Conservation (phyloP, 2,888 invertebrate genomes). For the Tipula helvola region DNA sequence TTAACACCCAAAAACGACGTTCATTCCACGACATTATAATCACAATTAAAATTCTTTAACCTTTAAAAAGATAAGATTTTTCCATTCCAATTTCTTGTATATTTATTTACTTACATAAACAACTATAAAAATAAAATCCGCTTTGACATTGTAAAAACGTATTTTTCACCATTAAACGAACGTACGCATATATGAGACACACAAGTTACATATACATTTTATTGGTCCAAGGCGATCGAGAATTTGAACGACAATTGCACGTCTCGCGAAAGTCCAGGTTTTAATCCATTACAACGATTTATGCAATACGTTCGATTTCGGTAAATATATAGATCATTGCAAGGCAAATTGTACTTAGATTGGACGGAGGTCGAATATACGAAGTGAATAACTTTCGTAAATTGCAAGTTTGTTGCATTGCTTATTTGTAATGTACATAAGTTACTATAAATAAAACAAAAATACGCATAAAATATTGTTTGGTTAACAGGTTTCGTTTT, state of each 20-base stretch:
- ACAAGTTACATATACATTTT: neutral
- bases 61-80: neutral
- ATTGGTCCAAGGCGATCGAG: neutral
- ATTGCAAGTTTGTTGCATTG: neutral
- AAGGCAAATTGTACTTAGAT: neutral
- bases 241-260: neutral
- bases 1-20: neutral
- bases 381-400: neutral
- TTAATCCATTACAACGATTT: neutral
- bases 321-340: neutral
- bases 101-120: no score
- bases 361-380: neutral
- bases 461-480: no score
- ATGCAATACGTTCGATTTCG: neutral
- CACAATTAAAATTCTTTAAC: neutral
- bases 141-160: neutral
- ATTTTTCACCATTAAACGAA: neutral
- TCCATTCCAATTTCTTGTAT: neutral
- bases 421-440: no score
- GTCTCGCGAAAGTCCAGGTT: neutral
- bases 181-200: neutral
- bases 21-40: neutral
- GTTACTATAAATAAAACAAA: no score
- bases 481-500: no score
- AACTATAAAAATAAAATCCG: neutral